phyloP scores from a whole-genome alignment of 2,113 vertebrate genomes.

The Rhagologus leucostigma region DNA sequence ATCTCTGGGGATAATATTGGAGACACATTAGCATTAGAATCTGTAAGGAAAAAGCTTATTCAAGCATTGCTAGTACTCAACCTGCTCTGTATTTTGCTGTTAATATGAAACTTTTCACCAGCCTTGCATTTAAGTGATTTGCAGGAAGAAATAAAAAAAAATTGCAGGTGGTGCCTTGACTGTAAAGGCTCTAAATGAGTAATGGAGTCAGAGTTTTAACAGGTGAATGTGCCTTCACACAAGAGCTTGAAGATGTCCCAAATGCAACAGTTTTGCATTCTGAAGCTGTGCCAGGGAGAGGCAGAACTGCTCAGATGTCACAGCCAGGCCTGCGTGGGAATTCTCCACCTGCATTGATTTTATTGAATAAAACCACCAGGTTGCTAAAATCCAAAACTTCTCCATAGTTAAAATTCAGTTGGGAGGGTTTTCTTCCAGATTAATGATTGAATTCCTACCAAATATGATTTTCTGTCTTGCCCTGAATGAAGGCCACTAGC shows the following conservation, averaged over 20 bases:
- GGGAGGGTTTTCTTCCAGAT: neutral
- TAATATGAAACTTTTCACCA: neutral
- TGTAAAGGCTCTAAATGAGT: neutral
- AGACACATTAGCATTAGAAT: neutral
- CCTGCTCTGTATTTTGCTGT: neutral
- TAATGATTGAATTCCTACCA: neutral
- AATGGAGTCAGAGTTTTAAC: neutral
- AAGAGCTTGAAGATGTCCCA: neutral
- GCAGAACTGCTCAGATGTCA: neutral
- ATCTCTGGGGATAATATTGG: conserved; percentile 2
- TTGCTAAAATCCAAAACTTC: neutral
- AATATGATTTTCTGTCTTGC: neutral
- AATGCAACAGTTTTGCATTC: neutral
- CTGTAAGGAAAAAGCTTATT: neutral
- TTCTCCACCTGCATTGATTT: neutral
- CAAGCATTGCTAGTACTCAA: neutral
- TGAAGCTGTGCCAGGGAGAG: neutral
- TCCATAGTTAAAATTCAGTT: neutral
- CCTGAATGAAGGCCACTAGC: neutral
- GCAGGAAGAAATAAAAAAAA: neutral
- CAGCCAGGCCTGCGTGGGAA: neutral
- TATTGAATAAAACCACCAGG: neutral
- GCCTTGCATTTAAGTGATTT: neutral
- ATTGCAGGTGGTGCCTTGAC: neutral
- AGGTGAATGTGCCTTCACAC: neutral